Percentiles rank a stretch among this genome's conserved stretches.
Conservation (phyloP, 2,113 vertebrate species). For the Aramus guarauna region DNA sequence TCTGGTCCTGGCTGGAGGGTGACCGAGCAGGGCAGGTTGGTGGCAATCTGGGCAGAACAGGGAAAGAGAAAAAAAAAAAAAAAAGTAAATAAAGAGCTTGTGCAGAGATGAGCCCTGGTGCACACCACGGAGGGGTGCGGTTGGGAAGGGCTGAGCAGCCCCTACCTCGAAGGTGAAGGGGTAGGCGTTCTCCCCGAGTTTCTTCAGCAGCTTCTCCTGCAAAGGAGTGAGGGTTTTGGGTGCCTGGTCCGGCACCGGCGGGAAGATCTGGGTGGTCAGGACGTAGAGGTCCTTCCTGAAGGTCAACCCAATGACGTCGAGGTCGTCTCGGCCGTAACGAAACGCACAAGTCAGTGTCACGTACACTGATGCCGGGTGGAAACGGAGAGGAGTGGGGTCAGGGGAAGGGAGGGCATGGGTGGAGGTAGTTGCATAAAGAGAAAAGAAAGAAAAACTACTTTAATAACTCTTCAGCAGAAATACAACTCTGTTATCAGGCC, state of each 20-base stretch:
- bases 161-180: constrained; percentile 86
- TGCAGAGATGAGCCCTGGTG: neutral
- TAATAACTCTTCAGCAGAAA: neutral
- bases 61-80: neutral
- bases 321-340: constrained; percentile 86
- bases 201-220: constrained; percentile 82
- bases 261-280: constrained; percentile 80
- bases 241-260: constrained; percentile 34
- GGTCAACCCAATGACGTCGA: constrained; percentile 86
- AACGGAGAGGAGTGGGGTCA: neutral
- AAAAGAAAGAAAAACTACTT: neutral
- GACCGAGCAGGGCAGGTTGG: constrained; percentile 87
- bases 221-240: constrained; percentile 72
- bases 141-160: neutral
- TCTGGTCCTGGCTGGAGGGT: constrained; percentile 83
- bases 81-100: rapidly evolving
- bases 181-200: constrained; percentile 80
- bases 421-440: neutral
- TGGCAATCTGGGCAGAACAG: constrained; percentile 74
- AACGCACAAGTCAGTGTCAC: constrained; percentile 86
- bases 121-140: rapidly evolving
- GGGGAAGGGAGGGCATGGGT: neutral
- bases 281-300: constrained; percentile 89
- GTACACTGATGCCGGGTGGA: constrained; percentile 69
- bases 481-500: no score